Conservation (phyloP, 2,797 vertebrate species). For the Pangasius larnaudii region DNA sequence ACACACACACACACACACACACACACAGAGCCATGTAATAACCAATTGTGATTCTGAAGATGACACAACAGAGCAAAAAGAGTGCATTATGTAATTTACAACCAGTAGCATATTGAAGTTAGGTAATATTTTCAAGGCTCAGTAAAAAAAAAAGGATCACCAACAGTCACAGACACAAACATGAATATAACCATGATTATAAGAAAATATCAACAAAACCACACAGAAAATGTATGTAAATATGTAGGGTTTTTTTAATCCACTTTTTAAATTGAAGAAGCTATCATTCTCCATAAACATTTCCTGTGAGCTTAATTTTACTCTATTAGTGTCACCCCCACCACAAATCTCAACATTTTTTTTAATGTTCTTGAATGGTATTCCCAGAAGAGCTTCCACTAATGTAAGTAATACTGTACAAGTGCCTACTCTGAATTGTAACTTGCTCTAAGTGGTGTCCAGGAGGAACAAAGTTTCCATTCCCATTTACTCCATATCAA, state of each 20-base stretch:
- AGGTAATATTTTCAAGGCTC: conserved; percentile 14
- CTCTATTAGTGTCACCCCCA: neutral
- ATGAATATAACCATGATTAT: neutral
- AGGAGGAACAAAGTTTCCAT: conserved; percentile 69
- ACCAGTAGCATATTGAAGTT: conserved; percentile 6
- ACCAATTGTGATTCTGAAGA: conserved; percentile 27
- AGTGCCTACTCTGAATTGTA: conserved; percentile 64
- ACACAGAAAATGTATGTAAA: neutral
- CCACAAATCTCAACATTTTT: conserved; percentile 36
- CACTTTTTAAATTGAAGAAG: neutral
- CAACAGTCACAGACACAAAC: neutral
- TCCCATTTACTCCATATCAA: conserved; percentile 67
- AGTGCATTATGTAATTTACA: conserved; percentile 33
- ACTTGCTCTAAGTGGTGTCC: conserved; percentile 66
- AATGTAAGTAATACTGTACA: conserved; percentile 59
- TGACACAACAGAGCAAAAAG: conserved; percentile 20
- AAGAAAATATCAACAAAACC: neutral
- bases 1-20: neutral
- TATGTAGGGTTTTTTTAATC: neutral
- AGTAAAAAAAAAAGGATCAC: neutral
- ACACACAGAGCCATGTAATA: neutral
- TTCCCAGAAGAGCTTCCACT: conserved; percentile 63
- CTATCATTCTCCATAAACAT: conserved; percentile 3
- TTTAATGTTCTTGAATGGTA: conserved; percentile 44
- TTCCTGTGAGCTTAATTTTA: conserved; percentile 30